phyloP scores from a whole-genome alignment of 2,797 vertebrate genomes.

The Remorina albescens region DNA sequence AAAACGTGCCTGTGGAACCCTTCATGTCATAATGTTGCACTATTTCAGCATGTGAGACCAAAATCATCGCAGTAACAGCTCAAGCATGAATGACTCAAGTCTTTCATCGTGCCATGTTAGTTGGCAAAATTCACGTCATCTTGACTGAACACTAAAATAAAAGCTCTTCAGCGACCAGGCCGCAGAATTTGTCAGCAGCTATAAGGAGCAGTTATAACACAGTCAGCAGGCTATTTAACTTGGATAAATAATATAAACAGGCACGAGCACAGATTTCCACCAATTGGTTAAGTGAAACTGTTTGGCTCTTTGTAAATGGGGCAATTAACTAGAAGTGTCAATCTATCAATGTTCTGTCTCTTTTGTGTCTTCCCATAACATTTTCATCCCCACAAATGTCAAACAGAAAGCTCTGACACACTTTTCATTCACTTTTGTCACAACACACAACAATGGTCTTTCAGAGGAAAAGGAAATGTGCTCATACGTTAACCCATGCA shows the following conservation, averaged over 20 bases:
- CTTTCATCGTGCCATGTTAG: conserved; percentile 43
- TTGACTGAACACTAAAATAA: conserved; percentile 40
- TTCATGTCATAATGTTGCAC: not conserved
- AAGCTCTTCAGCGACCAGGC: conserved; percentile 32
- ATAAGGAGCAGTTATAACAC: conserved; percentile 33
- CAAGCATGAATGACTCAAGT: conserved; percentile 53
- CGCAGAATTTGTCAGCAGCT: conserved; percentile 42
- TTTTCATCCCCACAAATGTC: not conserved
- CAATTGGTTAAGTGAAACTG: conserved; percentile 4
- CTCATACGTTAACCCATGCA: no score
- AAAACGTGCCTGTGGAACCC: not conserved
- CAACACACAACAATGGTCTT: not conserved
- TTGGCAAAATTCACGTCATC: conserved; percentile 51
- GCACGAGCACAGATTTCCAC: not conserved
- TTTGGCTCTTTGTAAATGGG: not conserved
- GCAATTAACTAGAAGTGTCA: not conserved
- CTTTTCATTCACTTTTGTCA: conserved; percentile 14
- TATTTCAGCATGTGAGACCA: conserved; percentile 18
- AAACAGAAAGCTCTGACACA: not conserved
- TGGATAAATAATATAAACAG: conserved; percentile 27
- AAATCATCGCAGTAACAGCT: conserved; percentile 25
- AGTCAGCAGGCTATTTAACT: conserved; percentile 8
- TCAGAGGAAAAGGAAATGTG: conserved; percentile 15
- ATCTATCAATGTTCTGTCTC: not conserved
- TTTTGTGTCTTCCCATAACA: not conserved